Evolutionary conservation across 30 jellyfish, hydroid and myxozoan genomes (phyloP), one percentile per base, ranked within the genome.

Genomic region (Mastigias papua): DNA sequence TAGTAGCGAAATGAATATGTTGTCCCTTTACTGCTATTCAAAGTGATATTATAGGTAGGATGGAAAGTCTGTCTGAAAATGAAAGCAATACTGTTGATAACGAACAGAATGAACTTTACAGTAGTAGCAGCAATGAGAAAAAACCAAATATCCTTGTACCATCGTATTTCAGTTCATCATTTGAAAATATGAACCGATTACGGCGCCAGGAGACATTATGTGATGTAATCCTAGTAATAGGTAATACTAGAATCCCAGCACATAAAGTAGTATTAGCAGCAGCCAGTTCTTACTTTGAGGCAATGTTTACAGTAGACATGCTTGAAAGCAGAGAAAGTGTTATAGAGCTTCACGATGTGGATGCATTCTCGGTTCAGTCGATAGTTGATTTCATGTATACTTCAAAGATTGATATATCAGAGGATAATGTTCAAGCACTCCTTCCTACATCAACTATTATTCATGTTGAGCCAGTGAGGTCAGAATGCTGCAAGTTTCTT

Each of bases 231-330:
- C 79, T 93, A 1, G 81, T 42, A 3, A 90, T 87, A 2, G 95
- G 86, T 9, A 58, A 48, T 10, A 70, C 78, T 11, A 34, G 91
- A 23, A 85, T 93, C 42, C 95, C 91, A 1, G 97, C 97, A n/a
- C 98, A 93, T 69, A 93, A 88, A 54, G 87, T 87, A 32, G 97
- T 93, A 13, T 86, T 93, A 6, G 89, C 98, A n/a, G 84, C 93
- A 5, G 90, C 97, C 50, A 93, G 97, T 35, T 73, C 95, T 1
- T 93, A 93, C 68, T 93, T 93, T 64, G 97, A 93, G 28, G 98
- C 98, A 62, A 93, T 93, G 98, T 93, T 93, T 82, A 86, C 98
- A 11, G 63, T 86, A 6, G 98, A 78, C 1, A 76, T 93, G 91
- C 69, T 68, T 1, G 98, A 93, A 76, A 81, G 92, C 61, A 67